Evolutionary conservation across 2,113 vertebrate genomes (phyloP), one percentile per base, ranked within the genome.

Genomic region (Dissostichus mawsoni): DNA sequence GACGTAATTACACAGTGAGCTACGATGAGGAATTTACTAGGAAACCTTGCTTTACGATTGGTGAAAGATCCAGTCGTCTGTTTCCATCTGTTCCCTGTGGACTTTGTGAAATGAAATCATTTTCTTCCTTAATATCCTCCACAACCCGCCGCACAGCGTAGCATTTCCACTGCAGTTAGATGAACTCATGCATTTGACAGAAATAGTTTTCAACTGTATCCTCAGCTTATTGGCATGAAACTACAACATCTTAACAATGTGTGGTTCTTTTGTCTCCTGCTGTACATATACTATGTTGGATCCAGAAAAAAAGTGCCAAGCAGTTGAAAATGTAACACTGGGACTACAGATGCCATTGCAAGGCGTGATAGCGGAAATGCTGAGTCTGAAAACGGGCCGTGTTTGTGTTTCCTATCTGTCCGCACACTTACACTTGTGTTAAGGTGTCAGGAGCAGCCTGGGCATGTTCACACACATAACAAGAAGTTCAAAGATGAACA

Each of bases 321-420:
- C 74, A 76, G 29, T 36, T 41, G 17, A 69, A 79, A 81, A 87
- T 91, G 9, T 88, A 68, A 80, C 86, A 71, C 44, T 8, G n/a
- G 12, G 9, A 59, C 77, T 78, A 23, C 56, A 89, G 84, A 92
- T 93, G 84, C 87, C 87, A 51, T 65, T 63, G 63, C 45, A 8
- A 83, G 85, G 91, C 52, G 89, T 87, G 78, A 81, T 76, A 44
- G 47, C 17, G 45, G 23, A 68, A 47, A 51, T 50, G 25, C 58
- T 76, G 10, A 59, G 56, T 33, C 53, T 66, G 57, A 55, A 66
- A 80, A 25, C 3, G 17, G 47, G 41, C 41, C 51, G 65, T 11
- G 50, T 64, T 36, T 48, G 47, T 47, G 48, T 47, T 8, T 80
- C 57, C 23, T 14, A 53, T 76, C 61, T 50, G 47, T 64, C 12